A percentile compares a stretch with the other conserved stretches of the same genome.
These are phyloP conservation scores for Hydrochoerus hydrochaeris DNA, from an alignment of 2,113 vertebrate species.

Conservation along the genomic window DNA sequence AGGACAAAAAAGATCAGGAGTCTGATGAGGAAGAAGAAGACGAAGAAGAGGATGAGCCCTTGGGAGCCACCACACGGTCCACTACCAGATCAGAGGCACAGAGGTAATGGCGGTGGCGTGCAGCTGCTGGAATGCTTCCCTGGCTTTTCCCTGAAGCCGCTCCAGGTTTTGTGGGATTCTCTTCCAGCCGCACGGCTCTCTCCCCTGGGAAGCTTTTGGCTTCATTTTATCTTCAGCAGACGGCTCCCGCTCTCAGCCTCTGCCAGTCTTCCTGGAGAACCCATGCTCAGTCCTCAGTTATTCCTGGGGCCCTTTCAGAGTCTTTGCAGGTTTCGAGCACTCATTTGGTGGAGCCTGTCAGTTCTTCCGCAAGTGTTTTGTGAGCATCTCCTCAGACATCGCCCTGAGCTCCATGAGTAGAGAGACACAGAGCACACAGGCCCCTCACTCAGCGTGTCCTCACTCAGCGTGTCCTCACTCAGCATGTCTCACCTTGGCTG, in stretches of 20 bases:
- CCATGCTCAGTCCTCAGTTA: background rate
- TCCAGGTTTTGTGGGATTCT: background rate
- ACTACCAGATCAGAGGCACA: conserved; percentile 94
- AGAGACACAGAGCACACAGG: accelerated
- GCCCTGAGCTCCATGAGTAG: background rate
- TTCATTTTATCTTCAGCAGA: background rate
- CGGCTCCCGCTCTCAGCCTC: background rate
- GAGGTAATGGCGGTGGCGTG: conserved; percentile 85
- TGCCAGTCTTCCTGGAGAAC: background rate
- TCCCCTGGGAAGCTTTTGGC: background rate
- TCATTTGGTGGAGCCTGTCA: background rate
- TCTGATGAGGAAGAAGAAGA: conserved; percentile 88
- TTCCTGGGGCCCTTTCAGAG: background rate
- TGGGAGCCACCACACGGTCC: conserved; percentile 91
- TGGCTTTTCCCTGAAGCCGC: background rate
- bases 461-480: too few relatives aligned
- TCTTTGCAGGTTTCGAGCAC: background rate
- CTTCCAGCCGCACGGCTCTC: accelerated
- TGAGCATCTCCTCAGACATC: accelerated
- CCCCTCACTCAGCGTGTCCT: accelerated
- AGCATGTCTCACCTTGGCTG: accelerated
- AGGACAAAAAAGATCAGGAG: conserved; percentile 86
- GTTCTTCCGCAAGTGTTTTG: background rate
- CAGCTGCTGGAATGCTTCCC: background rate
- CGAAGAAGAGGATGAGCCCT: conserved; percentile 85